Evolutionary conservation across 2,113 vertebrate genomes (phyloP).

Genomic region (Larimichthys crocea): DNA sequence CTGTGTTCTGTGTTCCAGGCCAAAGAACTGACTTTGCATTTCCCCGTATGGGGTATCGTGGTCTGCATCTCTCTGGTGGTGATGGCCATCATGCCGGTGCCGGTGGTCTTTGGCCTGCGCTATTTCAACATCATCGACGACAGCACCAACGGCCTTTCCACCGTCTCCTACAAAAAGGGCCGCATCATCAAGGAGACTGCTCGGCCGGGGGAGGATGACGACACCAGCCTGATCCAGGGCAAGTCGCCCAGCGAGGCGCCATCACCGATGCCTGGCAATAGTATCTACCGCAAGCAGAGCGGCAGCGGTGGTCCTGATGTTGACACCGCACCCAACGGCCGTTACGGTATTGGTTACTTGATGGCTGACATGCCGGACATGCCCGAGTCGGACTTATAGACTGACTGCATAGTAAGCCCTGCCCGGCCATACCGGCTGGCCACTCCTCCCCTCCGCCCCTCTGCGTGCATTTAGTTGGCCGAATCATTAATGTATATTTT

Average conservation of each 20-base stretch:
- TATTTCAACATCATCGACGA: constrained; percentile 90
- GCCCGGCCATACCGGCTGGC: constrained; percentile 26
- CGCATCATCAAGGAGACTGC: constrained; percentile 91
- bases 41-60: constrained; percentile 90
- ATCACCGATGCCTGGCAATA: constrained; percentile 91
- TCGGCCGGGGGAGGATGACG: constrained; percentile 88
- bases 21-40: constrained; percentile 85
- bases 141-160: constrained; percentile 84
- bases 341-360: constrained; percentile 94
- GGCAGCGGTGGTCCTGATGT: constrained; percentile 71
- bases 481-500: constrained; percentile 64
- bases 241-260: constrained; percentile 92
- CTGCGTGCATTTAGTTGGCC: constrained; percentile 62
- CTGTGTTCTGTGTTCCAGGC: constrained; percentile 81
- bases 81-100: constrained; percentile 90
- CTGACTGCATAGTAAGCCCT: constrained; percentile 33
- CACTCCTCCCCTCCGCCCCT: constrained; percentile 19
- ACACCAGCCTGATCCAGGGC: constrained; percentile 91
- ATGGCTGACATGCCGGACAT: constrained; percentile 95
- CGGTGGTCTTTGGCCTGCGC: constrained; percentile 88
- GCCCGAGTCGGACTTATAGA: constrained; percentile 95
- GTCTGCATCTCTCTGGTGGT: constrained; percentile 91
- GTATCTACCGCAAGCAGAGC: constrained; percentile 92
- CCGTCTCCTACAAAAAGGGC: constrained; percentile 94
- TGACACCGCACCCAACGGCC: constrained; percentile 92